A percentile compares a stretch with the other conserved stretches of the same genome.
Conservation (phyloP, 2,113 vertebrate species). For the Tychaedon coryphoeus region DNA sequence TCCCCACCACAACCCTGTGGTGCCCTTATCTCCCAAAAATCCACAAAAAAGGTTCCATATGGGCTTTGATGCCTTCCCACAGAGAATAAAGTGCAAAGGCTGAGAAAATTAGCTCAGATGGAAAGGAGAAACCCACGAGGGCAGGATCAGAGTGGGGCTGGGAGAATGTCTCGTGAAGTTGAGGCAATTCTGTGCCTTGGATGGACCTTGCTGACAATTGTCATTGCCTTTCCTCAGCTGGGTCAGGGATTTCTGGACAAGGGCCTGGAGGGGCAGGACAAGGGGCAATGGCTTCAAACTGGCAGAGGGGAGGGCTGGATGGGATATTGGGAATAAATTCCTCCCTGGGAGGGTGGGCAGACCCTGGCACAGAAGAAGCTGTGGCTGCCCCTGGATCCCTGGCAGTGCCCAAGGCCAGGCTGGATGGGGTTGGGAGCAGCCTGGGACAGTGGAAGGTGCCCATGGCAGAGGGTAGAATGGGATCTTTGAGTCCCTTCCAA, state of each 20-base stretch:
- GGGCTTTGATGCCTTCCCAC: not conserved
- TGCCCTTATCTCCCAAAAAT: not conserved
- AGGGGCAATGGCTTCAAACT: fast-evolving
- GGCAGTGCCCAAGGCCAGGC: fast-evolving
- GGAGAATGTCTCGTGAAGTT: fast-evolving
- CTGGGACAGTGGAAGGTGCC: not conserved
- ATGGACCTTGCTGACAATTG: not conserved
- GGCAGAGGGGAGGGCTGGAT: fast-evolving
- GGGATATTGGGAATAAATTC: not conserved
- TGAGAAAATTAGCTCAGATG: not conserved
- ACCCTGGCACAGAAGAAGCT: not conserved
- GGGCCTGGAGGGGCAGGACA: not conserved
- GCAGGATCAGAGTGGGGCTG: not conserved
- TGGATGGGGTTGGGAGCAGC: fast-evolving
- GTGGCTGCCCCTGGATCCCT: not conserved
- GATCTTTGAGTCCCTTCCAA: not conserved
- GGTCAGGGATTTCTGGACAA: not conserved
- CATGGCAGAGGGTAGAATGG: not conserved
- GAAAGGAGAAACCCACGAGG: not conserved
- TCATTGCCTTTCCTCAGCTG: fast-evolving
- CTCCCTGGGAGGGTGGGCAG: not conserved
- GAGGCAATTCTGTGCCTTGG: not conserved
- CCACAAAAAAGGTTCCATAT: not conserved
- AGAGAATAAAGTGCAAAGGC: fast-evolving
- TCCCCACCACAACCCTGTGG: not conserved